Evolutionary conservation across 2,797 vertebrate species (phyloP).

Genomic region (Silurus aristotelis): DNA sequence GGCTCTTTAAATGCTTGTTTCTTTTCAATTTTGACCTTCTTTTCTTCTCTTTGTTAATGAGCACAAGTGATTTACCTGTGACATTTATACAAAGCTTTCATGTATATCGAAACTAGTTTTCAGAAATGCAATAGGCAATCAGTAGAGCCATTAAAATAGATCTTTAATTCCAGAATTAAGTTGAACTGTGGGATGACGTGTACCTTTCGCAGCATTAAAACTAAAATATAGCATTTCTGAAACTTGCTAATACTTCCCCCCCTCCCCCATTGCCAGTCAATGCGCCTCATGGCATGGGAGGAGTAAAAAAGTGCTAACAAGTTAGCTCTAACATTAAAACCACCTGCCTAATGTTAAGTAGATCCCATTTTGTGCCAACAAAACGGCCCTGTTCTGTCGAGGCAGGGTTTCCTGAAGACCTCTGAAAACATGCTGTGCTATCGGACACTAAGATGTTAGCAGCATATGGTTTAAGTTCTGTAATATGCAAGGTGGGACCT

Average conservation of each 20-base stretch:
- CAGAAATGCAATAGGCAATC: not conserved
- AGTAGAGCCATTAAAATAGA: conserved; percentile 23
- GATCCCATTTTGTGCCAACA: too few species aligned
- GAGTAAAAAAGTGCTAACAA: too few species aligned
- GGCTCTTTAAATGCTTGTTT: too few species aligned
- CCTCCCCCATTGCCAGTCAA: too few species aligned
- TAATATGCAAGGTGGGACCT: not conserved
- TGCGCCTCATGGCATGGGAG: too few species aligned
- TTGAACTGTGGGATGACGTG: not conserved
- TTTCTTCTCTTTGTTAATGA: not conserved
- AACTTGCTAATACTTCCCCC: not conserved
- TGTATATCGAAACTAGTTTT: conserved; percentile 45
- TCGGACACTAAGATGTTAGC: not conserved
- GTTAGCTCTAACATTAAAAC: too few species aligned
- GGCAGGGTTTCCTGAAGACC: not conserved
- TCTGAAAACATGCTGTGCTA: not conserved
- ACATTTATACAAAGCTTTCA: conserved; percentile 22
- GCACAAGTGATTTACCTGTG: conserved; percentile 19
- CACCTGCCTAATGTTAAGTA: too few species aligned
- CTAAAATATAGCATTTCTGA: not conserved
- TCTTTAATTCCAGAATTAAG: conserved; percentile 41
- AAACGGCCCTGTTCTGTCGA: too few species aligned
- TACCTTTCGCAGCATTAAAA: conserved; percentile 1
- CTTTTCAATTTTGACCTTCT: too few species aligned
- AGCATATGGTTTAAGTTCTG: not conserved